Evolutionary conservation across 2,113 vertebrate genomes (phyloP).

Genomic region (Grammomys dolichurus): DNA sequence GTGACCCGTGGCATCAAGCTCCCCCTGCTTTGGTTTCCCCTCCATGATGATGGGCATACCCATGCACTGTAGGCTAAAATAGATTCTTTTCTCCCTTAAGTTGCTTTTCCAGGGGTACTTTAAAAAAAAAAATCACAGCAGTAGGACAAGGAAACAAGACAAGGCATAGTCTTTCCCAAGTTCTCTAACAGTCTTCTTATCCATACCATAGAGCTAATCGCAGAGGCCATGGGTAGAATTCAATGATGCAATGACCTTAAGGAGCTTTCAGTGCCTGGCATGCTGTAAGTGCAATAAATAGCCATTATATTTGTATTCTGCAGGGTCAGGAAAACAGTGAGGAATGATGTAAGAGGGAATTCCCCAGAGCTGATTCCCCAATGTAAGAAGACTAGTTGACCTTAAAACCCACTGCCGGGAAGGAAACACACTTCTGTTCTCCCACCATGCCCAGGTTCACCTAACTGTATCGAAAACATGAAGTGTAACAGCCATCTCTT

Average conservation of each 20-base stretch:
- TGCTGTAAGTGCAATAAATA: neutral
- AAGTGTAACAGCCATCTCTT: neutral
- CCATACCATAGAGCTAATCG: neutral
- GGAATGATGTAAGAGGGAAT: constrained; percentile 75
- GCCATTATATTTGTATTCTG: constrained; percentile 62
- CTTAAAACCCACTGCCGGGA: constrained; percentile 35
- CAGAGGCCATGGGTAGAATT: neutral
- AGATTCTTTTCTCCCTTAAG: neutral
- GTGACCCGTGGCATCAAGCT: neutral
- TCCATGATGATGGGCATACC: neutral
- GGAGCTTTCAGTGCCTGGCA: neutral
- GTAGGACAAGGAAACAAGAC: neutral
- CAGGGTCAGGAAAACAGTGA: constrained; percentile 62
- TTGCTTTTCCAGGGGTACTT: neutral
- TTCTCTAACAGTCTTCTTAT: neutral
- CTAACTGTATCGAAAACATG: constrained; percentile 39
- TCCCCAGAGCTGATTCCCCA: constrained; percentile 70
- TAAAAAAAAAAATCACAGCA: neutral
- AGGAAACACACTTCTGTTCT: constrained; percentile 69
- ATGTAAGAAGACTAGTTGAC: constrained; percentile 60
- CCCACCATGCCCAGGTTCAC: constrained; percentile 41
- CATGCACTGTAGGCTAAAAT: neutral
- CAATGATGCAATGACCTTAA: neutral
- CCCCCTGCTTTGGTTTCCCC: neutral
- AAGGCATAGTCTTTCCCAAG: neutral